Conservation (phyloP, 2,797 vertebrate species). For the Poliocrania exsul region DNA sequence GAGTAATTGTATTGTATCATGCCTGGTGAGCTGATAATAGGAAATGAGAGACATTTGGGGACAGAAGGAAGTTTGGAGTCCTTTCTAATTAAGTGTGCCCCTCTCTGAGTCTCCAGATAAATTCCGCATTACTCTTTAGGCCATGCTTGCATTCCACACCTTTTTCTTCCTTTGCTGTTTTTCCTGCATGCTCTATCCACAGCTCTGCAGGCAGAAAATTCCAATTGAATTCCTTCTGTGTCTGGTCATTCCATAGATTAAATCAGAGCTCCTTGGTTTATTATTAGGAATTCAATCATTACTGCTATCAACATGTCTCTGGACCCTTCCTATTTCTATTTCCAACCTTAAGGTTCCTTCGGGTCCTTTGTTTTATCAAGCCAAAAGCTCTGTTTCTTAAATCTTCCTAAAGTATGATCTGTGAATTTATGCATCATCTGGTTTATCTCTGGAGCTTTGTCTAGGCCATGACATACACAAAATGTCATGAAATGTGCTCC, state of each 20-base stretch:
- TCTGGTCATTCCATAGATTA: constrained; percentile 66
- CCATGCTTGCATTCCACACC: not conserved
- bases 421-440: not conserved
- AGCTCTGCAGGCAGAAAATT: constrained; percentile 43
- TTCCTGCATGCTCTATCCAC: not conserved
- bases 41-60: not conserved
- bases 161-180: not conserved
- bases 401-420: not conserved
- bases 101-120: constrained; percentile 16
- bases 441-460: not conserved
- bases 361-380: not conserved
- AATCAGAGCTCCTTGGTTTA: constrained; percentile 1
- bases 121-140: not conserved
- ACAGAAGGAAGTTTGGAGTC: not conserved
- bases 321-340: not conserved
- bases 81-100: constrained; percentile 25
- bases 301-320: not conserved
- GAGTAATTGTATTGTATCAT: constrained; percentile 54
- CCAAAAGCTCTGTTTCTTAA: not conserved
- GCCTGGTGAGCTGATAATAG: constrained; percentile 26
- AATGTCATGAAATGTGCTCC: not conserved
- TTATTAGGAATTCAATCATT: not conserved
- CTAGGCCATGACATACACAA: not conserved
- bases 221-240: constrained; percentile 63
- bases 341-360: not conserved